Base-by-base conservation (phyloP, 2,113 vertebrate species). In the Hyperopisus bebe region DNA sequence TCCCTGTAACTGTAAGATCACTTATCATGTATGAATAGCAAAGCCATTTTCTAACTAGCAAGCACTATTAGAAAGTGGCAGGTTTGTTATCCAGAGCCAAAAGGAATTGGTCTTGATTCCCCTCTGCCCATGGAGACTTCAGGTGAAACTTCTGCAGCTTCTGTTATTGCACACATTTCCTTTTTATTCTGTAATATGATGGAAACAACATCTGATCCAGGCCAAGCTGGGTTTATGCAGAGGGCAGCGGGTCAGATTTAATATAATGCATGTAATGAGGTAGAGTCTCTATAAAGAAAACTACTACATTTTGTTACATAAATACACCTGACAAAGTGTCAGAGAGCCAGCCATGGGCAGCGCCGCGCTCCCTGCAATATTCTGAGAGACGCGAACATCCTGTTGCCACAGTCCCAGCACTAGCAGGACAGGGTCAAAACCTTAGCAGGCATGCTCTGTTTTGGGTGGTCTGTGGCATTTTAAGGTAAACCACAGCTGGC, bases 261-360 rank as follows among this genome's bases (percentile, higher is more conserved):
- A 27, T 55, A 39, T 17, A 11, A 77, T 77, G 31, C 70, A 35
- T 17, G 27, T 86, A 86, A 50, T 27, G 21, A 27, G 50, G 7
- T 86, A 86, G 83, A 86, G 83, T 86, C 27, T 50, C 1, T 86
- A 86, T 27, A 31, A 83, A 51, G 84, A 86, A n/a, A 51, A 50
- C 84, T 46, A 50, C 47, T 83, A 39, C 7, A n/a, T 51, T 86
- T 51, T 85, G 83, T 47, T 13, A 51, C 10, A 35, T 17, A 86
- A 35, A 11, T 31, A 35, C 11, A 53, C 6, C 47, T 35, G 7
- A 86, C 27, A 86, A 55, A 50, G 48, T 77, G 17, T 77, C 31
- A 77, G 17, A 77, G 35, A 77, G 13, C 70, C 31, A 39, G 15
- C 31, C 70, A 39, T 35, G 11, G 13, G 15, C 70, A 77, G 70